Percentiles rank a stretch among this genome's conserved stretches.
Conservation (phyloP, 2,113 vertebrate species). For the Panthera tigris region DNA sequence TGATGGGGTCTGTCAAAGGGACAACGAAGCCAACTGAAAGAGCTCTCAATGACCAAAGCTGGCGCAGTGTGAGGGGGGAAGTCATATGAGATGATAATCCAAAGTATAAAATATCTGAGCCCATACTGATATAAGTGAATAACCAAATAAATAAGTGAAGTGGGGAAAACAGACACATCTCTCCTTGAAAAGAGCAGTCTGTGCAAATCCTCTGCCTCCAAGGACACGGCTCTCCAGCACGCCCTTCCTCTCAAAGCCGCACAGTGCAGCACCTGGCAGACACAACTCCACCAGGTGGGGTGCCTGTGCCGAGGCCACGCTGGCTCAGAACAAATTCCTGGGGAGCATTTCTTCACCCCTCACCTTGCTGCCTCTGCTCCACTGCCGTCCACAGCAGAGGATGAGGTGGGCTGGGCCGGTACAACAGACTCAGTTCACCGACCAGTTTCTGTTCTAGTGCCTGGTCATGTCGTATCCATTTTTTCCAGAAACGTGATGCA, state of each 20-base stretch:
- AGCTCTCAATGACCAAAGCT: not conserved
- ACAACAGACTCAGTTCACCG: fast-evolving
- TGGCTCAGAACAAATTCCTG: not conserved
- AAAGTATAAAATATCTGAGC: not conserved
- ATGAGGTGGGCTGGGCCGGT: not conserved
- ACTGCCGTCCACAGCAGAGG: not conserved
- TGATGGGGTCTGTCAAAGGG: not conserved
- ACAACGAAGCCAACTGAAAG: not conserved
- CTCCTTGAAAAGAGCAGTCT: too few relatives aligned
- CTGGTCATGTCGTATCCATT: not conserved
- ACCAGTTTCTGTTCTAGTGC: not conserved
- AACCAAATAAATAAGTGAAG: not conserved
- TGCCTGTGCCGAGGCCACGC: not conserved
- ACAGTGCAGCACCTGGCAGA: too few relatives aligned
- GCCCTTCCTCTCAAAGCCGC: not conserved
- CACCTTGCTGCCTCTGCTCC: not conserved
- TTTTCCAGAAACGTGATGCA: not conserved
- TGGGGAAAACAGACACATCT: not conserved
- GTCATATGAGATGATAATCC: not conserved
- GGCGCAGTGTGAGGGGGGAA: not conserved
- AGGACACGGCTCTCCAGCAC: not conserved
- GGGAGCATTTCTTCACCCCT: not conserved
- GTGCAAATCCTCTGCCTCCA: not conserved
- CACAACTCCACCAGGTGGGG: not conserved
- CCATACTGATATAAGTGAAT: not conserved